These are phyloP conservation scores for Ormyrus thymus DNA, from an alignment of 2,888 invertebrate genomes.

Conservation along the genomic window DNA sequence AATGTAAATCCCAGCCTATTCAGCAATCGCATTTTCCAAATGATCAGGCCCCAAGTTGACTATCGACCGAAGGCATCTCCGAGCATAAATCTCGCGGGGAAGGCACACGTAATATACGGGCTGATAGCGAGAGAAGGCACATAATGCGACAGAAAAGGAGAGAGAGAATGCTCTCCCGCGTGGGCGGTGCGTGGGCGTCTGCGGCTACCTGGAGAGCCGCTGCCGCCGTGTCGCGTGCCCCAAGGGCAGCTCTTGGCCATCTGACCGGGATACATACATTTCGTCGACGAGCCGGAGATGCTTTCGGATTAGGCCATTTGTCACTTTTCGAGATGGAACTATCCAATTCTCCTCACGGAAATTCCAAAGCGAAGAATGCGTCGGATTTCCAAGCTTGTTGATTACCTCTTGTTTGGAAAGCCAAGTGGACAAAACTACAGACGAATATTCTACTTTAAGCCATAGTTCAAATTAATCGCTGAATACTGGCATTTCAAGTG, in stretches of 20 bases:
- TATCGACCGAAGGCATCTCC: too few relatives aligned
- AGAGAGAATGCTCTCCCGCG: neutral
- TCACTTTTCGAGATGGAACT: neutral
- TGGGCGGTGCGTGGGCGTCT: conserved; percentile 36
- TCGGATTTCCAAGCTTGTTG: conserved; percentile 70
- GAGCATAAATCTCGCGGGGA: too few relatives aligned
- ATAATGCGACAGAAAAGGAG: neutral
- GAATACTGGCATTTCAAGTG: too few relatives aligned
- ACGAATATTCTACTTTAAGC: too few relatives aligned
- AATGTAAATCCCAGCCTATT: too few relatives aligned
- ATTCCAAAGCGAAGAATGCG: conserved; percentile 62
- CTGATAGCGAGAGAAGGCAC: neutral
- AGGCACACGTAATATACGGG: neutral
- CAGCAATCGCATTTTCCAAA: too few relatives aligned
- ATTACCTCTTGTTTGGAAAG: too few relatives aligned
- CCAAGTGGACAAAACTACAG: too few relatives aligned
- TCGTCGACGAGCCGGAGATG: neutral
- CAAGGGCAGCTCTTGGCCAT: conserved; percentile 25
- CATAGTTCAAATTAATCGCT: too few relatives aligned
- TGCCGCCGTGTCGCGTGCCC: neutral
- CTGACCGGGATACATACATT: conserved; percentile 5
- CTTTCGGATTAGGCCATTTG: neutral
- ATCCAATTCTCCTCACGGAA: too few relatives aligned
- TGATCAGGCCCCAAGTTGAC: too few relatives aligned
- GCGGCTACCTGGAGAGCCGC: conserved; percentile 25